phyloP scores from a whole-genome alignment of 2,888 invertebrate genomes.

The Cyclophora albipunctata region DNA sequence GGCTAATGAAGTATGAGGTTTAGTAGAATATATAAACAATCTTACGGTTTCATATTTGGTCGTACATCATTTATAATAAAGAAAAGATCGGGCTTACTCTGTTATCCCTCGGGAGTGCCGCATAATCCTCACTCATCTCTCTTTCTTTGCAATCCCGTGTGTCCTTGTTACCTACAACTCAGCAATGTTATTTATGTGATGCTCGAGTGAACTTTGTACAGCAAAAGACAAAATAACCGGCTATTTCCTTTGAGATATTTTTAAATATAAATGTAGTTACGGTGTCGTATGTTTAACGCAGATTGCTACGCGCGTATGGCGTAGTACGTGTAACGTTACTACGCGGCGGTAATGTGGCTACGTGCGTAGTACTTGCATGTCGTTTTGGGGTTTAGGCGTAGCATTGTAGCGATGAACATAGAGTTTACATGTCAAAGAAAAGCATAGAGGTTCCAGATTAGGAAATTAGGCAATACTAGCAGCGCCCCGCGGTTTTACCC shows the following conservation, averaged over 20 bases:
- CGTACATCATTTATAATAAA: slow-evolving; percentile 21
- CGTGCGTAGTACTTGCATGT: neutral
- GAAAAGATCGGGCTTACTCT: slow-evolving; percentile 13
- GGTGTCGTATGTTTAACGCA: too few species aligned
- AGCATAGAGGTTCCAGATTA: too few species aligned
- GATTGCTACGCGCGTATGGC: too few species aligned
- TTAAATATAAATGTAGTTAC: too few species aligned
- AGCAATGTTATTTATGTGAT: slow-evolving; percentile 6
- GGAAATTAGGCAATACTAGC: too few species aligned
- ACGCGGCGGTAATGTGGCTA: slow-evolving; percentile 5
- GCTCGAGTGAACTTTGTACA: slow-evolving; percentile 3
- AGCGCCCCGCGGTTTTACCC: too few species aligned
- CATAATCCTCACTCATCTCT: slow-evolving; percentile 14
- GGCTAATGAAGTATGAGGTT: too few species aligned
- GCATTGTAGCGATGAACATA: too few species aligned
- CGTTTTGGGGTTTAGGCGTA: slow-evolving; percentile 2
- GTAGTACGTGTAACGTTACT: too few species aligned
- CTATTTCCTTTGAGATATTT: neutral
- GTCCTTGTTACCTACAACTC: slow-evolving; percentile 7
- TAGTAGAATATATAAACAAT: too few species aligned
- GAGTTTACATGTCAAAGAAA: too few species aligned
- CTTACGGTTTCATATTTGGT: neutral
- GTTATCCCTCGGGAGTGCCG: slow-evolving; percentile 9
- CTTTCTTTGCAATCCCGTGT: slow-evolving; percentile 8
- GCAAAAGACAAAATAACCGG: neutral